Evolutionary conservation across 1,140 invertebrate species (phyloP).

Genomic region (Pomphorhynchus laevis): DNA sequence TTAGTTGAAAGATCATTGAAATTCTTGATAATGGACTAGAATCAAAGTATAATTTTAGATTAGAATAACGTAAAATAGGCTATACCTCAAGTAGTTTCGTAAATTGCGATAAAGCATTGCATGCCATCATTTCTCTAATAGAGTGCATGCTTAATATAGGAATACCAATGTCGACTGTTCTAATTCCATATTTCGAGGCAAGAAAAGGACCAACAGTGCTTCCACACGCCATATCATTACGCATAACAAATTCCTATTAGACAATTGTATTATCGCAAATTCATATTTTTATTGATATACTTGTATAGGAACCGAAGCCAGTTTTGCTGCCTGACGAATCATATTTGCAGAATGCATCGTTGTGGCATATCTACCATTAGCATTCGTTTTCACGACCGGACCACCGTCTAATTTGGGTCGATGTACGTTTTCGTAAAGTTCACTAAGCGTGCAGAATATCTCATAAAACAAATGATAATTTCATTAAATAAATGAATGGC

Average conservation of each 20-base stretch:
- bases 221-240: conserved; percentile 21
- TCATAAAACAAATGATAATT: too few relatives aligned
- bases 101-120: too few relatives aligned
- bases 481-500: too few relatives aligned
- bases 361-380: conserved; percentile 23
- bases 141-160: conserved; percentile 24
- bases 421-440: conserved; percentile 20
- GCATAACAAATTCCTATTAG: conserved; percentile 21
- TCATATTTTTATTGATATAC: conserved; percentile 12
- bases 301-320: conserved; percentile 19
- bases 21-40: too few relatives aligned
- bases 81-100: too few relatives aligned
- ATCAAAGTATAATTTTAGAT: too few relatives aligned
- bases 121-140: conserved; percentile 23
- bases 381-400: conserved; percentile 23
- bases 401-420: conserved; percentile 14
- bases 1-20: too few relatives aligned
- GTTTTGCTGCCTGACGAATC: conserved; percentile 19
- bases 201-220: conserved; percentile 24
- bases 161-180: conserved; percentile 22
- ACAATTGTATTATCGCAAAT: conserved; percentile 4
- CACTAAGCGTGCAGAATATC: too few relatives aligned
- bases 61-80: too few relatives aligned
- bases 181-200: conserved; percentile 20
- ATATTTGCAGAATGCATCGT: conserved; percentile 20